Conservation (phyloP, 2,113 vertebrate species). For the Megaceryle maxima region DNA sequence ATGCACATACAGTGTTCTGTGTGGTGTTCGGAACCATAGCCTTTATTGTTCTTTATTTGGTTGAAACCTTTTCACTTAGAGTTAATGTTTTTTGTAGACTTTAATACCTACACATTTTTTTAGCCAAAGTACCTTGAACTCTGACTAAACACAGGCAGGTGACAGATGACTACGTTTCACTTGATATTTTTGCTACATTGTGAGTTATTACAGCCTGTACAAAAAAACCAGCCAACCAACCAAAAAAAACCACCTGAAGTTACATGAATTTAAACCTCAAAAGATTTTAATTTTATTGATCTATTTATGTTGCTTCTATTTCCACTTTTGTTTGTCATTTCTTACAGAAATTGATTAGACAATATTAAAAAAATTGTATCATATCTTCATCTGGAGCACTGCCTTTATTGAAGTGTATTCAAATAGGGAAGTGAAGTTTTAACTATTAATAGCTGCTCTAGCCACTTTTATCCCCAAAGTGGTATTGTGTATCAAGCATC, state of each 20-base stretch:
- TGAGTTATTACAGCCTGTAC: not conserved
- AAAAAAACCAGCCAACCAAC: not conserved
- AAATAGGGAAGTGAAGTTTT: not conserved
- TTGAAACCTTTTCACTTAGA: not conserved
- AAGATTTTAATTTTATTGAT: not conserved
- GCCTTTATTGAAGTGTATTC: not conserved
- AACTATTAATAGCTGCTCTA: not conserved
- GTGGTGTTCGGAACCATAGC: not conserved
- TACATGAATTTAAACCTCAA: not conserved
- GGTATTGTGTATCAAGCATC: not conserved
- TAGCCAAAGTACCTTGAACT: not conserved
- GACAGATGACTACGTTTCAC: not conserved
- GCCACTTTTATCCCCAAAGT: not conserved
- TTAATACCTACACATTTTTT: not conserved
- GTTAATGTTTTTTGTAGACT: not conserved
- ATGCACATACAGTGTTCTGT: not conserved
- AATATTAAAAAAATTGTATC: not conserved
- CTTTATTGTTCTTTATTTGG: not conserved
- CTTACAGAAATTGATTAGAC: not conserved
- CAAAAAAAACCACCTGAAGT: not conserved
- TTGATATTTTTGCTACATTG: not conserved
- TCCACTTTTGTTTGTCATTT: not conserved
- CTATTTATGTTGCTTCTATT: not conserved
- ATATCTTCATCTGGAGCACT: not conserved
- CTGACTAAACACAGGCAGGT: not conserved